A percentile compares a stretch with the other conserved stretches of the same genome.
phyloP scores from a whole-genome alignment of 2,888 invertebrate species.

The Tolmerus cingulatus region DNA sequence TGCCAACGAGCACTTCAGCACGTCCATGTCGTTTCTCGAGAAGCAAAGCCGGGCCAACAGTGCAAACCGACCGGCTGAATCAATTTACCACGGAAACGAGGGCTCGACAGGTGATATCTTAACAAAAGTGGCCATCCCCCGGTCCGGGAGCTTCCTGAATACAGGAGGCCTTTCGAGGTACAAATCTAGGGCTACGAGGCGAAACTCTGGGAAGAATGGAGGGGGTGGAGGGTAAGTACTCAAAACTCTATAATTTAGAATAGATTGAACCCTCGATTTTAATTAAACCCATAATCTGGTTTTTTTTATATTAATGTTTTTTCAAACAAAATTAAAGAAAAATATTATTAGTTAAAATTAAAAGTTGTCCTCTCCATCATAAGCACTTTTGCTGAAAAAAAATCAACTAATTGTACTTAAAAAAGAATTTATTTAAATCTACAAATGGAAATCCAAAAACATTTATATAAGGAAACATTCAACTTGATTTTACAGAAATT shows the following conservation, averaged over 20 bases:
- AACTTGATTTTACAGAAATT: no score
- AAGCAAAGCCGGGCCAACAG: conserved; percentile 45
- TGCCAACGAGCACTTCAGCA: conserved; percentile 41
- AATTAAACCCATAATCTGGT: not conserved
- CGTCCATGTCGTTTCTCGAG: conserved; percentile 47
- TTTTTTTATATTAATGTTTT: no score
- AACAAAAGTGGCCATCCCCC: conserved; percentile 85
- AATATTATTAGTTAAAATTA: no score
- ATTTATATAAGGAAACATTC: no score
- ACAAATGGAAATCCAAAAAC: no score
- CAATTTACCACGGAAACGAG: conserved; percentile 51
- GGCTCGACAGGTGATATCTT: conserved; percentile 80
- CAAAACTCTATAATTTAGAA: not conserved
- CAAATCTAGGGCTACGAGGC: conserved; percentile 68
- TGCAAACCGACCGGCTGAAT: conserved; percentile 17
- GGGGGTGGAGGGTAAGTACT: conserved; percentile 65
- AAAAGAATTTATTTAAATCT: no score
- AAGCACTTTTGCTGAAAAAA: no score
- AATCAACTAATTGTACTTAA: no score
- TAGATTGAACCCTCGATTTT: not conserved
- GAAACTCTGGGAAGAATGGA: conserved; percentile 54
- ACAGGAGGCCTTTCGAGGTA: conserved; percentile 80
- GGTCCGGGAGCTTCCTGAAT: conserved; percentile 85
- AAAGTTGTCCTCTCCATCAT: no score
- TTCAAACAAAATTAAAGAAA: no score